Percentiles rank a stretch among this genome's conserved stretches.
Conservation (phyloP, 2,797 vertebrate species). For the Anguilla megastoma region DNA sequence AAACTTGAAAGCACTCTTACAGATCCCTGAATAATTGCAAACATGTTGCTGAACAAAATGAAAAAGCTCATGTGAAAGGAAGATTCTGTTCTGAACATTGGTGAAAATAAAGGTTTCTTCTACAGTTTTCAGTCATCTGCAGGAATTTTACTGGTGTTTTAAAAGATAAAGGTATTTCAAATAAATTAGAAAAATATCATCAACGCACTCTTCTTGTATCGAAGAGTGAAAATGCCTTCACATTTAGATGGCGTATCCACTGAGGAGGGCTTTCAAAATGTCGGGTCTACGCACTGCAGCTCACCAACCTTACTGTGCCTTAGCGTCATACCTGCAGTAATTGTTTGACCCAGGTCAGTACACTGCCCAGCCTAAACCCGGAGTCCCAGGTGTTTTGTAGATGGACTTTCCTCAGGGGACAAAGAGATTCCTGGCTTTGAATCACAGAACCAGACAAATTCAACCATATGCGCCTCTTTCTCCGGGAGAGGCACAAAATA, state of each 20-base stretch:
- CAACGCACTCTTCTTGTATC: not conserved
- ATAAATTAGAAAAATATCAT: not conserved
- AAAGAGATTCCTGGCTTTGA: not conserved
- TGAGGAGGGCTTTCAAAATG: not conserved
- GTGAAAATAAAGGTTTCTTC: not conserved
- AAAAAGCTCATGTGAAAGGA: not conserved
- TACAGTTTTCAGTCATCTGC: not conserved
- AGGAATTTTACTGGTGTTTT: not conserved
- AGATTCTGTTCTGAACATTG: not conserved
- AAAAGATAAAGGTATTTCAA: not conserved
- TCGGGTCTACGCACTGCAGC: no score
- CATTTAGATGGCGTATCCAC: not conserved
- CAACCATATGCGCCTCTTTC: not conserved
- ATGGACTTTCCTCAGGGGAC: conserved; percentile 18
- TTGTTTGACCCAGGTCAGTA: not conserved
- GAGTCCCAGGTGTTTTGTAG: not conserved
- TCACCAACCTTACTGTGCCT: no score
- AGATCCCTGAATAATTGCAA: not conserved
- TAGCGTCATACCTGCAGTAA: not conserved
- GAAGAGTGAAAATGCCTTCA: not conserved
- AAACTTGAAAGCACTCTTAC: not conserved
- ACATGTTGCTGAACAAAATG: not conserved
- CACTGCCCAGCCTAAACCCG: not conserved
- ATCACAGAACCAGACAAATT: not conserved
- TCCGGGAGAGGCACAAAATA: not conserved